These are phyloP conservation scores for Peromyscus leucopus DNA, from an alignment of 2,113 vertebrate species.

Conservation along the genomic window DNA sequence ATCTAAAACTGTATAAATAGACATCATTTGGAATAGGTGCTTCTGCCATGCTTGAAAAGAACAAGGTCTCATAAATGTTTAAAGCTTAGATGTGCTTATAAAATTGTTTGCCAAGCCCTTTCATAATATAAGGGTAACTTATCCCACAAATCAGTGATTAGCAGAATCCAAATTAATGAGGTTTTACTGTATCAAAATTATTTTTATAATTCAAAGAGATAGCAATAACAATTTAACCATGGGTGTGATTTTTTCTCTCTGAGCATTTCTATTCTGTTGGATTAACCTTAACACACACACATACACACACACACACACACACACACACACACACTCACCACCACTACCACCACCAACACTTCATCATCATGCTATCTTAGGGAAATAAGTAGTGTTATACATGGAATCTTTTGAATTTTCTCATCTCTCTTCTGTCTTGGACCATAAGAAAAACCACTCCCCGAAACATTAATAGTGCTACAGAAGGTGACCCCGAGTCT, in stretches of 20 bases:
- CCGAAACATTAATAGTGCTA: slow-evolving; percentile 43
- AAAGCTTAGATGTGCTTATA: slow-evolving; percentile 52
- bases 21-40: slow-evolving; percentile 56
- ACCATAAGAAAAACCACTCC: slow-evolving; percentile 50
- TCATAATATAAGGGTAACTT: slow-evolving; percentile 50
- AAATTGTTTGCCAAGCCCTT: slow-evolving; percentile 56
- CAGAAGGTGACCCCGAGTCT: slow-evolving; percentile 55
- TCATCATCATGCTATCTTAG: not conserved
- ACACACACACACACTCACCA: not conserved
- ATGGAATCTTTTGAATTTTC: slow-evolving; percentile 48
- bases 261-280: slow-evolving; percentile 62
- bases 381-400: slow-evolving; percentile 41
- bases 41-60: slow-evolving; percentile 71
- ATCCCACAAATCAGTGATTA: slow-evolving; percentile 61
- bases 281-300: not conserved
- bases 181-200: slow-evolving; percentile 80
- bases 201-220: slow-evolving; percentile 79
- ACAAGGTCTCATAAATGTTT: slow-evolving; percentile 22
- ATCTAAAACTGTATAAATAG: slow-evolving; percentile 59
- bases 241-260: slow-evolving; percentile 72
- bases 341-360: not conserved
- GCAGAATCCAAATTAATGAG: slow-evolving; percentile 77
- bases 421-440: slow-evolving; percentile 44
- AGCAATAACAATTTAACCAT: slow-evolving; percentile 78
- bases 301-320: not conserved